phyloP scores from a whole-genome alignment of 2,888 invertebrate genomes.

The Noctua janthe region DNA sequence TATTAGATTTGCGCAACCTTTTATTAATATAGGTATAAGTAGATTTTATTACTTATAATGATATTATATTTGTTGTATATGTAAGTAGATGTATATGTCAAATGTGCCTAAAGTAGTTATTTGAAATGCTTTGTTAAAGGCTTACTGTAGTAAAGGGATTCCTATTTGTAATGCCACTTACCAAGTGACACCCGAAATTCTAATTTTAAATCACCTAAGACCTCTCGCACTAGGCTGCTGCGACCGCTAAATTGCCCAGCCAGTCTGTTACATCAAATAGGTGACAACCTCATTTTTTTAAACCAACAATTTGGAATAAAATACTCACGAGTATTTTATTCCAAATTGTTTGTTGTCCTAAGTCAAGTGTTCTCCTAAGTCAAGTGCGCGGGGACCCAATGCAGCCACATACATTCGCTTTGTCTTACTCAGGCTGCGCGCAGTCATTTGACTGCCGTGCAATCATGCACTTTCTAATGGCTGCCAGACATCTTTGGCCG shows the following conservation, averaged over 20 bases:
- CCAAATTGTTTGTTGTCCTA: no score
- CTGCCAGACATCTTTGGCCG: neutral
- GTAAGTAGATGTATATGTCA: conserved; percentile 11
- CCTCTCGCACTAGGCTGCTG: neutral
- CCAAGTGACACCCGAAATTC: neutral
- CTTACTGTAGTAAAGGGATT: no score
- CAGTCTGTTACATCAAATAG: neutral
- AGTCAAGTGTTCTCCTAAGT: no score
- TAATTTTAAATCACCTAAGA: no score
- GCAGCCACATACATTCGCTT: neutral
- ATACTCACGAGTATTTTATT: no score
- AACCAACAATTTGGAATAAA: neutral
- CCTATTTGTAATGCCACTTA: neutral
- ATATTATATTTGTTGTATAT: conserved; percentile 30
- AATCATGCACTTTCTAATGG: neutral
- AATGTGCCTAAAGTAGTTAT: conserved; percentile 38
- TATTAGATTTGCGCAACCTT: neutral
- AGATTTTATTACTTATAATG: conserved; percentile 28
- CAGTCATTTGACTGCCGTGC: no score
- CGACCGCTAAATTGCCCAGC: neutral
- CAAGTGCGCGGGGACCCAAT: neutral
- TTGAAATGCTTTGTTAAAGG: neutral
- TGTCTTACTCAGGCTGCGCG: neutral
- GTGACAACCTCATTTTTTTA: neutral
- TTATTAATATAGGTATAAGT: neutral